A percentile compares a stretch with the other conserved stretches of the same genome.
Evolutionary conservation across 2,888 invertebrate genomes (phyloP).

Genomic region (Apamea monoglypha): DNA sequence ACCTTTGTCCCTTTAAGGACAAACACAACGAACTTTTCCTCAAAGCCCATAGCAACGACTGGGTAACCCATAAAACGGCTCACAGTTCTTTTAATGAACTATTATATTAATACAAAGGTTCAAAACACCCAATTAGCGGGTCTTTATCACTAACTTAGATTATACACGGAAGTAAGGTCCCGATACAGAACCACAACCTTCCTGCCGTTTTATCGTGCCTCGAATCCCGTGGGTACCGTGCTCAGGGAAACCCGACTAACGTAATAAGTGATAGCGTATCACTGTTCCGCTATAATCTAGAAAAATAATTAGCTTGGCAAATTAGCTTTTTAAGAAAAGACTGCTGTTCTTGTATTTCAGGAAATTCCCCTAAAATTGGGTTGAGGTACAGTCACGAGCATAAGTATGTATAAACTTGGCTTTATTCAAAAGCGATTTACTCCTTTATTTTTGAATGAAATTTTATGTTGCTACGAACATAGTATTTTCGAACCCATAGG

Average conservation of each 20-base stretch:
- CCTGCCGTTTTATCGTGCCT: constrained; percentile 62
- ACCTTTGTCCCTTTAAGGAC: constrained; percentile 9
- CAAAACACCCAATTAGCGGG: constrained; percentile 64
- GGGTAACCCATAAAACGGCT: constrained; percentile 38
- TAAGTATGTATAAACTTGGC: too few relatives aligned
- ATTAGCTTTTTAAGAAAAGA: neutral
- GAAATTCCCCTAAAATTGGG: neutral
- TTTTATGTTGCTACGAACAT: too few relatives aligned
- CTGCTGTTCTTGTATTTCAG: neutral
- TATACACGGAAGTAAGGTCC: constrained; percentile 55
- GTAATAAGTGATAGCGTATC: constrained; percentile 48
- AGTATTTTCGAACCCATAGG: too few relatives aligned
- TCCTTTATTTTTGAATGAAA: too few relatives aligned
- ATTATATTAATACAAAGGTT: constrained; percentile 49
- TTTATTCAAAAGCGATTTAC: too few relatives aligned
- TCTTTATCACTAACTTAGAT: constrained; percentile 58
- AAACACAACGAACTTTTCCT: constrained; percentile 46
- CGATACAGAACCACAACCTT: constrained; percentile 67
- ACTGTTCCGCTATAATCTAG: constrained; percentile 2
- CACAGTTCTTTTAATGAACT: constrained; percentile 53
- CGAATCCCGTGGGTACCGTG: constrained; percentile 55
- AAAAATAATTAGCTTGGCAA: constrained; percentile 14
- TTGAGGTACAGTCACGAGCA: too few relatives aligned
- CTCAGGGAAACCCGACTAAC: constrained; percentile 48
- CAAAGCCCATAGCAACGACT: neutral